A percentile compares a stretch with the other conserved stretches of the same genome.
Conservation (phyloP, 2,113 vertebrate genomes). For the Osmerus eperlanus region DNA sequence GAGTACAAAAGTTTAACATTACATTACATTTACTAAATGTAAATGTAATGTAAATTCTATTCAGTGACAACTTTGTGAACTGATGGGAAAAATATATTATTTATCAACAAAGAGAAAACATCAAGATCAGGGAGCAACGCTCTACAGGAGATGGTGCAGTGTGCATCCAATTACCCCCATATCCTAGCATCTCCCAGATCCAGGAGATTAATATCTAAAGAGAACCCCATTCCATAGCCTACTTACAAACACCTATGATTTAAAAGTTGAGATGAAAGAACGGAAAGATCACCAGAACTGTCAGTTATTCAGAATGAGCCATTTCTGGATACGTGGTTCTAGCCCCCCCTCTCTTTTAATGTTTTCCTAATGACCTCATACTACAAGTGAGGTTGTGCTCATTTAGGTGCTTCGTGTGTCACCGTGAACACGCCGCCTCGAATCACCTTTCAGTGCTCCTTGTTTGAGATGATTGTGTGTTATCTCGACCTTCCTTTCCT, state of each 20-base stretch:
- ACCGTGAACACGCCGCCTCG: slow-evolving; percentile 30
- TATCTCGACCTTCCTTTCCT: slow-evolving; percentile 1
- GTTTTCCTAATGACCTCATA: slow-evolving; percentile 38
- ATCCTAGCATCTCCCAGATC: slow-evolving; percentile 20
- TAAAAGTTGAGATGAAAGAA: slow-evolving; percentile 35
- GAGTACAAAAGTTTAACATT: too few species aligned
- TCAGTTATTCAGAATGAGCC: slow-evolving; percentile 47
- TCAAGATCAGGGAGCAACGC: slow-evolving; percentile 31
- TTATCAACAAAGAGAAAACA: slow-evolving; percentile 30
- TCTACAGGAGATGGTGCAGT: slow-evolving; percentile 49
- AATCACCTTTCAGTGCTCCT: slow-evolving; percentile 45
- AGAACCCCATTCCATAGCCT: slow-evolving; percentile 23
- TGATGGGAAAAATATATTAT: not conserved
- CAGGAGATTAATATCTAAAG: slow-evolving; percentile 22
- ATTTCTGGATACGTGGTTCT: slow-evolving; percentile 32
- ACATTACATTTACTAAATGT: too few species aligned
- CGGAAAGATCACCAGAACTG: slow-evolving; percentile 34
- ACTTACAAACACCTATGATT: slow-evolving; percentile 17
- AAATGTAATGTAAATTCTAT: too few species aligned
- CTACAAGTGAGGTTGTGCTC: slow-evolving; percentile 44
- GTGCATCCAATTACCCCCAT: slow-evolving; percentile 37
- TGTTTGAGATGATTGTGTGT: slow-evolving; percentile 19
- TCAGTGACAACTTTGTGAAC: not conserved
- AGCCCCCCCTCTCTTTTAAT: slow-evolving; percentile 38
- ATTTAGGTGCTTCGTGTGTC: slow-evolving; percentile 56